Conservation (phyloP, 2,888 invertebrate genomes). For the Euzetes globulus region DNA sequence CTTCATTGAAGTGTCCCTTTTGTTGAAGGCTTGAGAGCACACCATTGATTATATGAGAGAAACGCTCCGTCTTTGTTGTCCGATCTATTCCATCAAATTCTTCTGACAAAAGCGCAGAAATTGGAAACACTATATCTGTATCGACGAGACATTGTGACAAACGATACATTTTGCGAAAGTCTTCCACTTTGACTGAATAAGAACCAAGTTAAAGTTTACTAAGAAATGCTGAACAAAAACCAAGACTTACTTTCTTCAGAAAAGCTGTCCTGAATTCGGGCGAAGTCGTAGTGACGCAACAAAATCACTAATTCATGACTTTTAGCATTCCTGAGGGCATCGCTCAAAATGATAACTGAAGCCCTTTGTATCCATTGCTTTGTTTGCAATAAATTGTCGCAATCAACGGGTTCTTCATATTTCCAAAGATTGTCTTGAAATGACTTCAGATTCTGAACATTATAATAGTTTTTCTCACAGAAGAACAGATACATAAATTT, state of each 20-base stretch:
- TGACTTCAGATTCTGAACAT: conserved; percentile 22
- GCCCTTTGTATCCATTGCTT: conserved; percentile 36
- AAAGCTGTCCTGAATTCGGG: conserved; percentile 34
- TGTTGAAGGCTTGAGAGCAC: conserved; percentile 30
- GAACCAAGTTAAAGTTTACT: too few species aligned
- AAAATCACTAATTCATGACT: conserved; percentile 32
- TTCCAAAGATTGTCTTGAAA: conserved; percentile 27
- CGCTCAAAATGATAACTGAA: conserved; percentile 15
- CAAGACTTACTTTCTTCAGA: conserved; percentile 3
- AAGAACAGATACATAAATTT: conserved; percentile 31
- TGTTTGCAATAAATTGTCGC: conserved; percentile 1
- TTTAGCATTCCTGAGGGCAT: conserved; percentile 23
- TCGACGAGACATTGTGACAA: conserved; percentile 34
- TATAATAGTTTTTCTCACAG: conserved; percentile 34
- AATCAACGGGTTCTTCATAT: conserved; percentile 16
- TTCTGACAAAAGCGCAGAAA: not conserved
- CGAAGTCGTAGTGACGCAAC: conserved; percentile 34
- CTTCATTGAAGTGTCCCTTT: conserved; percentile 31
- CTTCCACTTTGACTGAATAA: conserved; percentile 32
- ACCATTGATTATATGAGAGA: conserved; percentile 8
- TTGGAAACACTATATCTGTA: conserved; percentile 29
- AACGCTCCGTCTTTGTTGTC: not conserved
- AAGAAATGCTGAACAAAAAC: not conserved
- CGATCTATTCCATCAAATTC: not conserved
- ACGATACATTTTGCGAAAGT: conserved; percentile 36